These are phyloP conservation scores for Oikopleura dioica DNA, from an alignment of 23 tunicate species.

Conservation along the genomic window DNA sequence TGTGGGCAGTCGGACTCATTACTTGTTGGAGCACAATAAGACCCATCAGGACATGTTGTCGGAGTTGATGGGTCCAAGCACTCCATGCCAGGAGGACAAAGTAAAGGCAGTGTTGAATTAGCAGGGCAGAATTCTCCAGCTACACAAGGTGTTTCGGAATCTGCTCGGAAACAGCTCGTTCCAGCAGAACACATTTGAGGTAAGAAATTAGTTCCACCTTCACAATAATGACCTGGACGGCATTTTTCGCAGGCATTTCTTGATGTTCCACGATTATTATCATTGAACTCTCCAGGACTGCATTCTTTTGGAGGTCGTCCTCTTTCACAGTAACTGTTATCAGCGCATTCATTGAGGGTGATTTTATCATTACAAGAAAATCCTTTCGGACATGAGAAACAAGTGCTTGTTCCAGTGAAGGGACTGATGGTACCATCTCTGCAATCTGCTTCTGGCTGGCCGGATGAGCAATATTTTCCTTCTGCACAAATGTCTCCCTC, in stretches of 20 bases:
- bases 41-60: background rate
- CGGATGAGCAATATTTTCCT: conserved; percentile 35
- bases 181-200: conserved; percentile 53
- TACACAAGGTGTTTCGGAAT: background rate
- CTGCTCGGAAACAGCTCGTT: conserved; percentile 16
- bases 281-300: background rate
- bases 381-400: background rate
- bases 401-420: background rate
- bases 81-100: background rate
- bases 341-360: background rate
- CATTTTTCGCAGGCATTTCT: conserved; percentile 17
- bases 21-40: background rate
- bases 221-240: conserved; percentile 58
- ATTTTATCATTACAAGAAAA: background rate
- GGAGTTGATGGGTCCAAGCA: background rate
- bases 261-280: conserved; percentile 2
- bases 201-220: conserved; percentile 12
- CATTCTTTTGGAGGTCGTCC: background rate
- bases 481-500: conserved; percentile 30
- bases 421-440: background rate
- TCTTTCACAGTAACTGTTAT: background rate
- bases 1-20: background rate
- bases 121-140: background rate
- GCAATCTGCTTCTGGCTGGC: too few relatives aligned
- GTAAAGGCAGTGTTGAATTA: background rate